Base-by-base conservation (phyloP, 2,113 vertebrate genomes). In the Ploceus nigricollis region DNA sequence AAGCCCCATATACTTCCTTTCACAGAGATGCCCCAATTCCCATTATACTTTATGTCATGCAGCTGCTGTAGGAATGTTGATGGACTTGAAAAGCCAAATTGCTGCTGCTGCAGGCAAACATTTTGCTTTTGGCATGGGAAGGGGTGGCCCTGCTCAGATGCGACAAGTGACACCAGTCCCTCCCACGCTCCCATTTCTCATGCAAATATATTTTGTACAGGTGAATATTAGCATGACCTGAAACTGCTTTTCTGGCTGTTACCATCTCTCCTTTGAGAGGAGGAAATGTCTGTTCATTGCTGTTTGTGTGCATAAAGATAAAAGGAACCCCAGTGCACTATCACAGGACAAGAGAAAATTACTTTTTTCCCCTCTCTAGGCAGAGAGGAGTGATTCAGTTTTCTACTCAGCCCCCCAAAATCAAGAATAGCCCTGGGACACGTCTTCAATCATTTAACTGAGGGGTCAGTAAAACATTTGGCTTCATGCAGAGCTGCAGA, bases 371-470 rank as follows among this genome's bases (percentile, higher is more conserved):
- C 16, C 16, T 33, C 30, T 72, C 57, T 15, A 72, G 64, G n/a
- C 64, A 78, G 21, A 73, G 28, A 27, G 25, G 6, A 54, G 50
- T 24, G 51, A 61, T 40, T 56, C 24, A 5, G 21, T 78, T 71
- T 76, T 66, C 28, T 57, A 9, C 40, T 73, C 45, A 33, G 48
- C 7, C 28, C 15, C 16, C 8, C 21, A 25, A 42, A 69, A 63
- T 63, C 37, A 90, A 78, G 8, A 63, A 39, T 8, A 78, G 25
- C 51, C 22, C 60, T 57, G 54, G 40, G 50, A 76, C 25, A 12
- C 1, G 0, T 39, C 66, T 82, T 58, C 57, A 63, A 0, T 68
- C 27, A 48, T 69, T 51, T 69, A 23, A 4, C 54, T 40, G 42
- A 50, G 56, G 20, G 57, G 22, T 48, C 56, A 60, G 33, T 51